Conservation (phyloP, 2,888 invertebrate species). For the Unio pictorum region DNA sequence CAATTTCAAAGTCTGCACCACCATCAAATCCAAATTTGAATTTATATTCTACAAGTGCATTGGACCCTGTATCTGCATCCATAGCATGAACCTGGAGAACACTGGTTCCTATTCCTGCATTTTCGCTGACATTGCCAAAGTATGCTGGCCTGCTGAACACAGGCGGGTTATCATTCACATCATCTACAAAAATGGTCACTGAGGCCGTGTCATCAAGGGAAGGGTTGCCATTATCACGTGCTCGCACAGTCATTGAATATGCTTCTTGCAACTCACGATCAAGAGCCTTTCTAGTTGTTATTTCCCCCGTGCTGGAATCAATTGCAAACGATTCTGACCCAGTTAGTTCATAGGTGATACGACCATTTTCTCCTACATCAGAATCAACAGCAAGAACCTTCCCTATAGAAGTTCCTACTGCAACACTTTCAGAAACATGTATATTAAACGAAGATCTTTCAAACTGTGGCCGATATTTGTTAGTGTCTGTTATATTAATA, state of each 20-base stretch:
- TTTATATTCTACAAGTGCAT: conserved; percentile 86
- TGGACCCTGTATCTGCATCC: conserved; percentile 90
- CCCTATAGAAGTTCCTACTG: conserved; percentile 90
- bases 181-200: conserved; percentile 88
- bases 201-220: conserved; percentile 94
- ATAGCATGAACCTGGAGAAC: conserved; percentile 92
- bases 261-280: conserved; percentile 87
- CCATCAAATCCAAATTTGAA: conserved; percentile 74
- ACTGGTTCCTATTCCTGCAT: conserved; percentile 90
- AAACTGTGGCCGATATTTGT: conserved; percentile 93
- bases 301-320: conserved; percentile 93
- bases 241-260: conserved; percentile 90
- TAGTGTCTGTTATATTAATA: conserved; percentile 94
- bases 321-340: conserved; percentile 81
- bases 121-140: conserved; percentile 89
- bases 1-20: conserved; percentile 92
- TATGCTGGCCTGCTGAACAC: conserved; percentile 87
- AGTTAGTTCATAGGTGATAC: conserved; percentile 73
- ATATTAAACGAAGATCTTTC: conserved; percentile 94
- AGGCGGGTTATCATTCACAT: conserved; percentile 98
- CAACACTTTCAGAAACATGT: conserved; percentile 91
- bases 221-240: conserved; percentile 92
- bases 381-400: conserved; percentile 93
- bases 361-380: conserved; percentile 94
- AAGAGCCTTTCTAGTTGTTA: conserved; percentile 86